These are phyloP conservation scores for Takifugu bimaculatus DNA, from an alignment of 2,113 vertebrate species.

Conservation along the genomic window DNA sequence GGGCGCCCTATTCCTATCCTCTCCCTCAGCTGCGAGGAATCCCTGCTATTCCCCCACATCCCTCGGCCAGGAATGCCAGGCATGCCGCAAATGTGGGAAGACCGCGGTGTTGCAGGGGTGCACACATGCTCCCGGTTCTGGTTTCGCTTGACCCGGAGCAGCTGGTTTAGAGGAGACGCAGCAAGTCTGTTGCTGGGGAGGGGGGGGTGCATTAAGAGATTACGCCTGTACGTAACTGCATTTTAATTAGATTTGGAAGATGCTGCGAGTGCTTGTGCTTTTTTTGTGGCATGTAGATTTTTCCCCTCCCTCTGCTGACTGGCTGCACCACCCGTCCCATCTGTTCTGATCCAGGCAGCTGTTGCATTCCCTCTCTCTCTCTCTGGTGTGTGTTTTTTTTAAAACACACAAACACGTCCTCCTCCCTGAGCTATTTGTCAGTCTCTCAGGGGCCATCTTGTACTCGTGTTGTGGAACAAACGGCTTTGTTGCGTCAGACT, in stretches of 20 bases:
- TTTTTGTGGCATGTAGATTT: slow-evolving; percentile 29
- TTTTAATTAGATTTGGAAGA: slow-evolving; percentile 35
- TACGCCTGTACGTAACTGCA: slow-evolving; percentile 23
- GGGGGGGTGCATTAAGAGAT: slow-evolving; percentile 39
- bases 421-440: slow-evolving; percentile 36
- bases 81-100: slow-evolving; percentile 56
- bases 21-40: slow-evolving; percentile 52
- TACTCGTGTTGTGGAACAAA: slow-evolving; percentile 38
- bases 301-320: slow-evolving; percentile 28
- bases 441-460: slow-evolving; percentile 17
- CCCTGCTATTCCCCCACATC: slow-evolving; percentile 58
- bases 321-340: slow-evolving; percentile 46
- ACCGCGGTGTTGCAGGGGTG: slow-evolving; percentile 33
- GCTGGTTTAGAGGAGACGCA: slow-evolving; percentile 39
- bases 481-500: slow-evolving; percentile 38
- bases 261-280: slow-evolving; percentile 8
- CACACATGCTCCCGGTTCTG: slow-evolving; percentile 45
- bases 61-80: slow-evolving; percentile 51
- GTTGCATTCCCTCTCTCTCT: slow-evolving; percentile 41
- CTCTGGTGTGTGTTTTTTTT: slow-evolving; percentile 1
- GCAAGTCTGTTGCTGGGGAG: slow-evolving; percentile 46
- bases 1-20: slow-evolving; percentile 40
- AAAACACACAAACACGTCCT: slow-evolving; percentile 10
- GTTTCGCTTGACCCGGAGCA: slow-evolving; percentile 54
- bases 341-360: slow-evolving; percentile 53